phyloP scores from a whole-genome alignment of 2,113 vertebrate genomes.

The Pterocles orientalis region DNA sequence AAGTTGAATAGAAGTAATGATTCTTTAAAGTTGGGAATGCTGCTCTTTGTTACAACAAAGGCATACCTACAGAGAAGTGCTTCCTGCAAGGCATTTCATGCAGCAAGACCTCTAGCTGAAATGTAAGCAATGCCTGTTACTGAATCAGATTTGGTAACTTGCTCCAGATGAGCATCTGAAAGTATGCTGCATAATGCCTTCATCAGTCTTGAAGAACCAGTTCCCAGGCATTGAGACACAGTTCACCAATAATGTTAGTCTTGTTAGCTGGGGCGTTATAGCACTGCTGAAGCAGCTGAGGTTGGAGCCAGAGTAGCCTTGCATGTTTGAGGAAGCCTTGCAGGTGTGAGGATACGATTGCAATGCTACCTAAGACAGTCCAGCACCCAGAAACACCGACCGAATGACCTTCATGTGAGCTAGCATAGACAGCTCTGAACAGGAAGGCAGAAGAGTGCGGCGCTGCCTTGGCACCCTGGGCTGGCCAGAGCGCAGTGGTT shows the following conservation, averaged over 20 bases:
- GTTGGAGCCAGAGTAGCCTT: neutral
- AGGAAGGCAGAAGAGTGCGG: neutral
- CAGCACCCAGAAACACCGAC: neutral
- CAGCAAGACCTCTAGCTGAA: neutral
- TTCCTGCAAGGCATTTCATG: neutral
- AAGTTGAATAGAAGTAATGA: neutral
- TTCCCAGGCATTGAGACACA: neutral
- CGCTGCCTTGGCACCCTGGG: accelerated
- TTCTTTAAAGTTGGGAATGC: neutral
- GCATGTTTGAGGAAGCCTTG: neutral
- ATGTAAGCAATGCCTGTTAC: neutral
- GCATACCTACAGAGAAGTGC: neutral
- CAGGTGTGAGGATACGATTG: neutral
- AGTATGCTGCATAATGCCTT: neutral
- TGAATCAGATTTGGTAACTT: neutral
- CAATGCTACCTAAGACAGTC: neutral
- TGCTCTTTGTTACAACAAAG: neutral
- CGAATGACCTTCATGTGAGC: neutral
- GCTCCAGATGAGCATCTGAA: neutral
- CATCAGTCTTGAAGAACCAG: neutral
- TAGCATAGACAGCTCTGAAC: neutral
- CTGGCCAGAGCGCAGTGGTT: neutral
- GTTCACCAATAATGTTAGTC: neutral
- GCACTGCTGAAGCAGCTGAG: neutral
- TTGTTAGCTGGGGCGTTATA: too few species aligned